A percentile compares a stretch with the other conserved stretches of the same genome.
Conservation (phyloP, 2,888 invertebrate species). For the Eurois occulta region DNA sequence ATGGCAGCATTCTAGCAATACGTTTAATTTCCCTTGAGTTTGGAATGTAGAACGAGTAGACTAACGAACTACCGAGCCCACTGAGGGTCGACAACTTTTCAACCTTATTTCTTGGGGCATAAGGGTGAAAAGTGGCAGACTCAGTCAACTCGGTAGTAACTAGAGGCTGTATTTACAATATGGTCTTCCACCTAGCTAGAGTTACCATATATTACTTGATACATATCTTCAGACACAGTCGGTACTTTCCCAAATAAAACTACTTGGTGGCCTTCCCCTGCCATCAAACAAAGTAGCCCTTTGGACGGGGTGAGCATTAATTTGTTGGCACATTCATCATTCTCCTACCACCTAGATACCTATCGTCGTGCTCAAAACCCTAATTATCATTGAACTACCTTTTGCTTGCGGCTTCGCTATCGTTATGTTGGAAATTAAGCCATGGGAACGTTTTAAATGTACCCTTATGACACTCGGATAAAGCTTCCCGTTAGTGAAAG, state of each 20-base stretch:
- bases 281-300: neutral
- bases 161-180: neutral
- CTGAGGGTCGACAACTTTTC: no score
- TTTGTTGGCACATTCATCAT: neutral
- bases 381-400: neutral
- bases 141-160: neutral
- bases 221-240: neutral
- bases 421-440: no score
- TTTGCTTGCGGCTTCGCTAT: neutral
- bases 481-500: neutral
- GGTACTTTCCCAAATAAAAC: neutral
- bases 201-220: neutral
- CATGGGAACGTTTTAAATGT: neutral
- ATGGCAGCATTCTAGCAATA: neutral
- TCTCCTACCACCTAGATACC: neutral
- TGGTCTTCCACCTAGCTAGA: neutral
- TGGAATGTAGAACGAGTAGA: neutral
- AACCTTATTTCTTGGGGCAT: no score
- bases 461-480: no score
- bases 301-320: neutral
- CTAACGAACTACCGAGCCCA: neutral
- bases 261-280: neutral
- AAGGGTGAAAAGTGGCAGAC: no score
- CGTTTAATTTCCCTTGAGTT: slow-evolving; percentile 31
- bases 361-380: neutral